These are phyloP conservation scores for Spilosoma lubricipeda DNA, from an alignment of 2,888 invertebrate genomes.

Conservation along the genomic window DNA sequence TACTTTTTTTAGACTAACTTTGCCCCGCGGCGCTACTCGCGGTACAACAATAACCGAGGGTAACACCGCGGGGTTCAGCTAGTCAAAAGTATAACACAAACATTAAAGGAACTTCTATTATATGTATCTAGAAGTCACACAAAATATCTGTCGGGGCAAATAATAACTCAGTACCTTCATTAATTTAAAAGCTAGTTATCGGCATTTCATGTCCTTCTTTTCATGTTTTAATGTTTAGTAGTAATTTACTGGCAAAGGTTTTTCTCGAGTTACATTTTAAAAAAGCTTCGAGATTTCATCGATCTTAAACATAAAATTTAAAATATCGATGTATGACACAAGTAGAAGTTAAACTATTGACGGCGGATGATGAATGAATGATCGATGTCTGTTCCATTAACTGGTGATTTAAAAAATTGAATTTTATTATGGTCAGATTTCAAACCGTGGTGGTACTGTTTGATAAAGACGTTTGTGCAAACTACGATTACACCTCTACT, in stretches of 20 bases:
- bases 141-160: no score
- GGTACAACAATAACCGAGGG: no score
- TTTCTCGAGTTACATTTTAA: background rate
- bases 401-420: no score
- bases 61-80: no score
- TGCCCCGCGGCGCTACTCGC: no score
- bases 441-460: background rate
- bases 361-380: no score
- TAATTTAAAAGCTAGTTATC: background rate
- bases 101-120: background rate
- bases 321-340: no score
- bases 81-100: background rate
- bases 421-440: background rate
- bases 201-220: background rate
- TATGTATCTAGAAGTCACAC: background rate
- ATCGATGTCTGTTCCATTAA: no score
- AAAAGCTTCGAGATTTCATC: background rate
- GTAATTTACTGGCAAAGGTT: background rate
- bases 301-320: no score
- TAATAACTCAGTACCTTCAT: no score
- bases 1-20: no score
- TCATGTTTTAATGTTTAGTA: background rate
- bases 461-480: background rate
- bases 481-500: background rate
- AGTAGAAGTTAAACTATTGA: no score